A percentile compares a stretch with the other conserved stretches of the same genome.
These are phyloP conservation scores for Zenarchopterus dispar DNA, from an alignment of 2,797 vertebrate species.

Conservation along the genomic window DNA sequence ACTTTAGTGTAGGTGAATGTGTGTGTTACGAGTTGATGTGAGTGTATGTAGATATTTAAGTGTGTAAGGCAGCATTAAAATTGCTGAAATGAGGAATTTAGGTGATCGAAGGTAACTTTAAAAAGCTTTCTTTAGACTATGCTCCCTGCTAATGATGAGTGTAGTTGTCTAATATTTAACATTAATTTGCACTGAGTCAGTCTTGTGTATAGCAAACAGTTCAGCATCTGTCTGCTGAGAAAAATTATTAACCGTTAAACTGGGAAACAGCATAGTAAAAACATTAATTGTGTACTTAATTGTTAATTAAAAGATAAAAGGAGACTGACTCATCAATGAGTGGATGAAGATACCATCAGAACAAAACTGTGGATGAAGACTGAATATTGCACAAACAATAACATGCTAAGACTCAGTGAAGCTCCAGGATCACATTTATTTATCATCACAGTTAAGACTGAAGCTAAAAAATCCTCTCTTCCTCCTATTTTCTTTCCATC, in stretches of 20 bases:
- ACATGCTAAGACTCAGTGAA: background rate
- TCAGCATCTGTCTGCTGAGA: constrained; percentile 29
- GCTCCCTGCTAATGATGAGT: constrained; percentile 39
- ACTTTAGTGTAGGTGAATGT: constrained; percentile 25
- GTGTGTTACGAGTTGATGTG: constrained; percentile 9
- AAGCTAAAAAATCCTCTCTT: constrained; percentile 11
- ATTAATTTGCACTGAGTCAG: constrained; percentile 39
- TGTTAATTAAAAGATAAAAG: constrained; percentile 33
- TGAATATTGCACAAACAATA: constrained; percentile 28
- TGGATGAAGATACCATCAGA: constrained; percentile 51
- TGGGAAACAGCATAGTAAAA: constrained; percentile 26
- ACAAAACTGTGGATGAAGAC: constrained; percentile 35
- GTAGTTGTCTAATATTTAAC: constrained; percentile 39
- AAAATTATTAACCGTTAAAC: constrained; percentile 27
- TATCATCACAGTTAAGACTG: constrained; percentile 21
- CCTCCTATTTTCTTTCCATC: constrained; percentile 33
- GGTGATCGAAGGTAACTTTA: constrained; percentile 29
- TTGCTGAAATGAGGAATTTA: constrained; percentile 8
- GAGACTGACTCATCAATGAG: constrained; percentile 61
- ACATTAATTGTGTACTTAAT: constrained; percentile 43
- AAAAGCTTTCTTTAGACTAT: constrained; percentile 26
- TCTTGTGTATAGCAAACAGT: constrained; percentile 23
- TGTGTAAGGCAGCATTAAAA: constrained; percentile 30
- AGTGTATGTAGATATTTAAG: background rate
- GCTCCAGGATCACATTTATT: constrained; percentile 34